A percentile compares a stretch with the other conserved stretches of the same genome.
Conservation (phyloP, 2,113 vertebrate genomes). For the Scalopus aquaticus region DNA sequence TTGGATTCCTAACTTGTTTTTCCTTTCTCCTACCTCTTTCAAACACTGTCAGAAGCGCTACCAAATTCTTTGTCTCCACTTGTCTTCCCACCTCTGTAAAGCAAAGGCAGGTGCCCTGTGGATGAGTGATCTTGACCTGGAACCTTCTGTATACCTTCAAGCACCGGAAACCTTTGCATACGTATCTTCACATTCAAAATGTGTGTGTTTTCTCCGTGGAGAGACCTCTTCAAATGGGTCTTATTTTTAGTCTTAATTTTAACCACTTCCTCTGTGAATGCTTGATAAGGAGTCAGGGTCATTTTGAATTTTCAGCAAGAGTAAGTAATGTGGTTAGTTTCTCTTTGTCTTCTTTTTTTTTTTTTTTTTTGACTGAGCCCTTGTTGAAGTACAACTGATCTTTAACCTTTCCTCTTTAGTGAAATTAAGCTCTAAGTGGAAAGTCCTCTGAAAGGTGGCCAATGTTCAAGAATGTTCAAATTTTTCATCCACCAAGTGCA, state of each 20-base stretch:
- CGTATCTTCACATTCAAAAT: background rate
- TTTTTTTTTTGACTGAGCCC: background rate
- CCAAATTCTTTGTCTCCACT: background rate
- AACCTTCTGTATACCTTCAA: background rate
- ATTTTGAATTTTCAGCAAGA: constrained; percentile 18
- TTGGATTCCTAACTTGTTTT: background rate
- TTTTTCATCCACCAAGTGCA: constrained; percentile 24
- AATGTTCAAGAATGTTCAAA: constrained; percentile 57
- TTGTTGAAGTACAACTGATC: constrained; percentile 36
- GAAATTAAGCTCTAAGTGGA: constrained; percentile 29
- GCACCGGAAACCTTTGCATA: background rate
- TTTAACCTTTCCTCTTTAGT: constrained; percentile 49
- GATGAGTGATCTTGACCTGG: background rate
- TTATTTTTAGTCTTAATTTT: constrained; percentile 64
- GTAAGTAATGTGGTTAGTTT: constrained; percentile 38
- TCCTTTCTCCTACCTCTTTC: background rate
- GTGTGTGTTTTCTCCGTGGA: background rate
- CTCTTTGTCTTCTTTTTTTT: background rate
- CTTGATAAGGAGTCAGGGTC: constrained; percentile 43
- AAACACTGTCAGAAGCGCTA: background rate
- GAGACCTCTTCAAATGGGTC: background rate
- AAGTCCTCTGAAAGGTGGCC: constrained; percentile 54
- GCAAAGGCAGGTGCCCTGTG: background rate
- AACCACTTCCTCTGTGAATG: constrained; percentile 67
- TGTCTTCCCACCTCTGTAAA: background rate